A percentile compares a stretch with the other conserved stretches of the same genome.
phyloP scores from a whole-genome alignment of 2,888 invertebrate species.

The Macaria liturata region DNA sequence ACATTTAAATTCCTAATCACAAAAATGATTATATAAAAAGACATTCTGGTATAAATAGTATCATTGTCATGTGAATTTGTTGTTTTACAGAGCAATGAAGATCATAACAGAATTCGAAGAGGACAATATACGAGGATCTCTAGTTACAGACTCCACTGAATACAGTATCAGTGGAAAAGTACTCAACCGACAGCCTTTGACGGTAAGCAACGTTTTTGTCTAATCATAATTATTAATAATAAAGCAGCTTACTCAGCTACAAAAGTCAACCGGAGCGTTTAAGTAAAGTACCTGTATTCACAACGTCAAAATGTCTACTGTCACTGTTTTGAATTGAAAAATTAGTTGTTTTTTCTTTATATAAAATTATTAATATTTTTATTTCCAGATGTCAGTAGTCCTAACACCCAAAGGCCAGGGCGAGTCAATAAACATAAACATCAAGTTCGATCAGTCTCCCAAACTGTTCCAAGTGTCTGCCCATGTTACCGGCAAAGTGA shows the following conservation, averaged over 20 bases:
- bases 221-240: too few relatives aligned
- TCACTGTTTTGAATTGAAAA: too few relatives aligned
- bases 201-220: slow-evolving; percentile 53
- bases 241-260: too few relatives aligned
- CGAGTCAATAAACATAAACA: slow-evolving; percentile 52
- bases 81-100: slow-evolving; percentile 63
- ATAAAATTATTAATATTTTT: too few relatives aligned
- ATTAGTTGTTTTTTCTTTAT: too few relatives aligned
- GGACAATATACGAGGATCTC: slow-evolving; percentile 65
- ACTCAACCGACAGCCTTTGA: slow-evolving; percentile 60
- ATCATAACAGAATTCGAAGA: slow-evolving; percentile 66
- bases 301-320: too few relatives aligned
- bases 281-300: too few relatives aligned
- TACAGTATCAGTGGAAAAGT: slow-evolving; percentile 70
- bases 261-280: too few relatives aligned
- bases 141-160: slow-evolving; percentile 64
- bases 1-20: too few relatives aligned
- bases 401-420: slow-evolving; percentile 68
- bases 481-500: slow-evolving; percentile 55
- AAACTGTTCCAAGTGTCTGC: slow-evolving; percentile 57
- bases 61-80: neutral
- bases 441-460: slow-evolving; percentile 50
- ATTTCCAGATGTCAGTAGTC: slow-evolving; percentile 56
- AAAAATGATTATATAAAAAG: too few relatives aligned
- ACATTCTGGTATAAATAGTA: too few relatives aligned